These are phyloP conservation scores for Labeo catla DNA, from an alignment of 2,113 vertebrate species.

Conservation along the genomic window DNA sequence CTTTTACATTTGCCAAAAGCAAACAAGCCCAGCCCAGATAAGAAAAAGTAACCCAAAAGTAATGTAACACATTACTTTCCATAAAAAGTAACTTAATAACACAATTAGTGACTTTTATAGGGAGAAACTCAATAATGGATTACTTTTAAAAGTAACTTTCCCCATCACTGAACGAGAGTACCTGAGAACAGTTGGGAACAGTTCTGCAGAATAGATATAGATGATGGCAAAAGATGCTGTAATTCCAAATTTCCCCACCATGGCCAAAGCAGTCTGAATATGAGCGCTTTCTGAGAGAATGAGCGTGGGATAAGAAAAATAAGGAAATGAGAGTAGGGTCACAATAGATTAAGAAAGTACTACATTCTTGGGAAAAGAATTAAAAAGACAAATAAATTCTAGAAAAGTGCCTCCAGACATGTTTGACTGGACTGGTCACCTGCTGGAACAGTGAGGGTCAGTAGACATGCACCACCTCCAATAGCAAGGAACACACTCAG, in stretches of 20 bases:
- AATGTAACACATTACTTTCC: no score
- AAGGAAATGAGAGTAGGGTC: not conserved
- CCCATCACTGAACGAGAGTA: slow-evolving; percentile 41
- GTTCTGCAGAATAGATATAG: slow-evolving; percentile 82
- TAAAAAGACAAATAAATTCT: not conserved
- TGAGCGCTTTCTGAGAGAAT: slow-evolving; percentile 68
- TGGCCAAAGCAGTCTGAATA: slow-evolving; percentile 72
- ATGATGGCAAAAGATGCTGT: slow-evolving; percentile 81
- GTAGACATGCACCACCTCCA: slow-evolving; percentile 76
- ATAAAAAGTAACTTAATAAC: no score
- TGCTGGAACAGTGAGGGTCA: slow-evolving; percentile 77
- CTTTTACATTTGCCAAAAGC: no score
- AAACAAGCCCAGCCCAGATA: no score
- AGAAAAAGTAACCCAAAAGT: no score
- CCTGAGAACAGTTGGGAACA: slow-evolving; percentile 84
- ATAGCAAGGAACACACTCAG: slow-evolving; percentile 71
- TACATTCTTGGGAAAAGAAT: not conserved
- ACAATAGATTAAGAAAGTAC: not conserved
- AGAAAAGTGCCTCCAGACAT: not conserved
- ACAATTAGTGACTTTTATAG: no score
- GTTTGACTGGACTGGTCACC: slow-evolving; percentile 59
- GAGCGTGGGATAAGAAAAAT: not conserved
- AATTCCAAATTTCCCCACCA: slow-evolving; percentile 83
- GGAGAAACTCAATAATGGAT: no score
- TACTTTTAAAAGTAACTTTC: no score